Base-by-base conservation (phyloP, 2,888 invertebrate species). In the Hemicrepidius hirtus region DNA sequence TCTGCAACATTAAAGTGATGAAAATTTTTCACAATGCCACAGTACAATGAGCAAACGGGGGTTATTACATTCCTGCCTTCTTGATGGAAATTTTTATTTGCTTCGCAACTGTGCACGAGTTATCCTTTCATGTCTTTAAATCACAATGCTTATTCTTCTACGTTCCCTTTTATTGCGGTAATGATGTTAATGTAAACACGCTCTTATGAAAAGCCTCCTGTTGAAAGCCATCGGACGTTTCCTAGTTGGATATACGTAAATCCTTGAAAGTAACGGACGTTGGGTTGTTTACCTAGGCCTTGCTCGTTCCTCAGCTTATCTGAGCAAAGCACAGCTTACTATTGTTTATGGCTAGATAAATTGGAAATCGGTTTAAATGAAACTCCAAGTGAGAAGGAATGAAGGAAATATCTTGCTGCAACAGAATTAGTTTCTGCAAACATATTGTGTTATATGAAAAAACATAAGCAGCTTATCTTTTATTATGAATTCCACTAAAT, bases 51-150 rank as follows among this genome's bases (percentile, higher is more conserved):
- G 64, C 53, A 63, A 24, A 12, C 64, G 50, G 7, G 53, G 18
- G 64, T 65, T 65, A 65, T 65, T 65, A 40, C 53, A 53, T 37
- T 65, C 50, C 20, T 53, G 46, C 63, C 35, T 63, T 35, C 64
- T 53, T 32, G 41, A 63, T 46, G 49, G 46, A 63, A 63, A 63
- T 63, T 21, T 44, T 53, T 65, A 53, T 53, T 35, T 40, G 64
- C 64, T 9, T 63, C 40, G 21, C 60, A 60, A 57, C 35, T 35
- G 35, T 37, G 20, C 16, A 18, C 28, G 32, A 57, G 37, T 57
- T 57, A 59, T 59, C 62, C 62, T 62, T 62, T 62, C 40, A 32
- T 46, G 62, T 62, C 35, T 35, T 35, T 63, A 63, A 16, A 49
- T 65, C n/a, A 50, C 16, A 40, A 2, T 21, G 35, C 49, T 65